Base-by-base conservation (phyloP, 1,140 invertebrate species). In the Octopus bimaculoides region DNA sequence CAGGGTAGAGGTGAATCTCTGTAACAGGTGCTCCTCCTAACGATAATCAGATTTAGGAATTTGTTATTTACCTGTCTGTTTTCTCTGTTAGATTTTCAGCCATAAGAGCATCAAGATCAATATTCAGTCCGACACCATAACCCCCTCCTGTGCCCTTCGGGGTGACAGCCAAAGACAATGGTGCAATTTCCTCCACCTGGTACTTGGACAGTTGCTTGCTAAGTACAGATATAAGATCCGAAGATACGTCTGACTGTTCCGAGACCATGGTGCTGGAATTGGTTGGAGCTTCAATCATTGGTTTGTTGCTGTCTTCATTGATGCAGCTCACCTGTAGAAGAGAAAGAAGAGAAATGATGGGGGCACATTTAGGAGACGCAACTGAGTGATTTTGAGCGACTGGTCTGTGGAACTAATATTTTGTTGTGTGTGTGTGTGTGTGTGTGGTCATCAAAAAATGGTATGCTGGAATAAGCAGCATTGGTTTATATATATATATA, bases 61-160 rank as follows among this genome's bases (percentile, higher is more conserved):
- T 41, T 41, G 26, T 3, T 5, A 82, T 79, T 77, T 78, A 85
- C 83, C 78, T 52, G 9, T 81, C 81, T 20, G 20, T 81, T 9
- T 66, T 80, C 41, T 83, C 83, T 26, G 53, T 54, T 54, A 83
- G 78, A 5, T 82, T 81, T 73, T 88, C 85, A 26, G 82, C 83
- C 79, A 88, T 82, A 52, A 87, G 69, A 4, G 81, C 56, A 80
- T 88, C 87, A 55, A 89, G 80, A 78, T 88, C 87, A 41, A 41
- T 41, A 41, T 41, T 41, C 79, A 86, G 84, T 5, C 87, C 88
- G 5, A 89, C 86, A 61, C 88, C 87, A 82, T 89, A 89, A 4
- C 88, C 88, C 12, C 82, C 87, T 20, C 88, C 88, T 8, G 86
- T 88, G 9, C 88, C 88, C 52, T 82, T 83, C 12, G 88, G 88